Percentiles rank a stretch among this genome's conserved stretches.
Evolutionary conservation across 2,113 vertebrate genomes (phyloP).

Genomic region (Ammodramus savannarum): DNA sequence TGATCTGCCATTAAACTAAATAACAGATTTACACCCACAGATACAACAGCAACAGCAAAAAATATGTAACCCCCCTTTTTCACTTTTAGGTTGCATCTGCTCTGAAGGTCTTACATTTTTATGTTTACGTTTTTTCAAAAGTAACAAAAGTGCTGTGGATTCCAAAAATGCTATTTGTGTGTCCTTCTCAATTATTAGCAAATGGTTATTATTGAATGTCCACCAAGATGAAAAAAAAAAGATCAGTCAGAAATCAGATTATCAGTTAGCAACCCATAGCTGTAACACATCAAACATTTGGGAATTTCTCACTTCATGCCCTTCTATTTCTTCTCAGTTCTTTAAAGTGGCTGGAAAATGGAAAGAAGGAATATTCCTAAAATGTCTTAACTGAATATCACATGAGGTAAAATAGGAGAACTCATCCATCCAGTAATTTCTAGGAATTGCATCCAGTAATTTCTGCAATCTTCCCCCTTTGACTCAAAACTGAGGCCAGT

Average conservation of each 20-base stretch:
- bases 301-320: neutral
- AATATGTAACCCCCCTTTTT: neutral
- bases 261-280: neutral
- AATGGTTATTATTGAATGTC: neutral
- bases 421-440: neutral
- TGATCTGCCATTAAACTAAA: conserved; percentile 38
- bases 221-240: neutral
- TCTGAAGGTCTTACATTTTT: neutral
- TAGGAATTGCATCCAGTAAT: neutral
- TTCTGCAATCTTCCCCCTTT: neutral
- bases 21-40: conserved; percentile 20
- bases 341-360: neutral
- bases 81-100: neutral
- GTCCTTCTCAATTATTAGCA: neutral
- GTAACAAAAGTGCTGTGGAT: neutral
- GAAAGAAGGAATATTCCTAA: neutral
- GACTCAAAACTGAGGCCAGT: neutral
- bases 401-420: neutral
- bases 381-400: neutral
- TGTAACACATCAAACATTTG: neutral
- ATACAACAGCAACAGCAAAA: neutral
- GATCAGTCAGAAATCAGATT: neutral
- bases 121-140: neutral
- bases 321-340: neutral
- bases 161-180: neutral